These are phyloP conservation scores for Heliconius aoede DNA, from an alignment of 2,888 invertebrate species.

Conservation along the genomic window DNA sequence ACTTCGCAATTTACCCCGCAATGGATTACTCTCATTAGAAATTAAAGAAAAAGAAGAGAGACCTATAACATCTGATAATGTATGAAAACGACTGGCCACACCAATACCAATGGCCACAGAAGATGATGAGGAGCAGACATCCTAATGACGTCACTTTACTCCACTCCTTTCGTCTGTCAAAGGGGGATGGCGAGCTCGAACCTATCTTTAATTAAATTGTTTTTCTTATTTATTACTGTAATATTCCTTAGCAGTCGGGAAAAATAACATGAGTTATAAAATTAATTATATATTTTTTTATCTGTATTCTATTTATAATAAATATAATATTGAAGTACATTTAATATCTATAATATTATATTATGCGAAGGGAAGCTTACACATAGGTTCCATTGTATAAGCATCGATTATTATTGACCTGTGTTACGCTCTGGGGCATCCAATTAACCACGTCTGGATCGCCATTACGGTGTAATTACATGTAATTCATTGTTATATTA, in stretches of 20 bases:
- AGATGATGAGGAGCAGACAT: not conserved
- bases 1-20: too few relatives aligned
- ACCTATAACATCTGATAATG: too few relatives aligned
- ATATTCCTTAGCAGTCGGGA: not conserved
- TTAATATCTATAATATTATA: not conserved
- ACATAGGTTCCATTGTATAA: slow-evolving; percentile 37
- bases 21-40: too few relatives aligned
- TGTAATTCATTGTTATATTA: slow-evolving; percentile 44
- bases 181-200: not conserved
- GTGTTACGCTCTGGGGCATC: slow-evolving; percentile 46
- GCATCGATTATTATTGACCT: slow-evolving; percentile 43
- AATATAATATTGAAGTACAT: not conserved
- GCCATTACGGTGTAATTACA: slow-evolving; percentile 46
- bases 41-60: too few relatives aligned
- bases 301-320: not conserved
- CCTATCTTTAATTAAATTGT: not conserved
- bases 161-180: not conserved
- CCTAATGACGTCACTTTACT: not conserved
- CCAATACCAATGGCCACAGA: not conserved
- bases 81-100: not conserved
- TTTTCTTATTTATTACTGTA: not conserved
- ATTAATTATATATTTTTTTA: not conserved
- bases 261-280: not conserved
- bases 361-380: slow-evolving; percentile 16
- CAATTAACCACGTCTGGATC: slow-evolving; percentile 45